Base-by-base conservation (phyloP, 2,797 vertebrate genomes). In the Tympanoctomys barrerae region DNA sequence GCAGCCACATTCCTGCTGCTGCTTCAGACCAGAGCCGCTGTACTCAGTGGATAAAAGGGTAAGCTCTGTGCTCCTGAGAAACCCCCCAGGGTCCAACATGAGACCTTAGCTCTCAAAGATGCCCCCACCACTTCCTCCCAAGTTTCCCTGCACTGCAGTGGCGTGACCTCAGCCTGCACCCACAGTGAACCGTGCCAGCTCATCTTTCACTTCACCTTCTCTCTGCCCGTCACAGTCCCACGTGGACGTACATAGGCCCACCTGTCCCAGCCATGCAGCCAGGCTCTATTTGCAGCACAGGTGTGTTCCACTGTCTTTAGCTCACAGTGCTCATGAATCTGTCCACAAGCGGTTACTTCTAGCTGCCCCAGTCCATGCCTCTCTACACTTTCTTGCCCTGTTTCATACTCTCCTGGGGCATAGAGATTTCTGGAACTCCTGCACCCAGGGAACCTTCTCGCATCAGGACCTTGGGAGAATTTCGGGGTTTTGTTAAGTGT, bases 391-490 rank as follows among this genome's bases (percentile, higher is more conserved):
- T 77, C 13, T 49, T 16, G 73, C 73, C 26, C 42, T 49, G 73
- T 49, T 46, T 46, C 26, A 28, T 18, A 31, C 26, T 9, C 2
- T 49, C 73, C 26, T 75, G 26, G 31, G 24, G 46, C 42, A 31
- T 28, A 14, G 12, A 12, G 26, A 49, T 42, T 16, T 49, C 13
- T 7, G 26, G 26, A 49, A 18, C 42, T 14, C 71, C 26, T 46
- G 26, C 39, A 46, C 2, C 11, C 71, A 14, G 0, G 24, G 26
- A 14, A 4, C 2, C 2, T 26, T 2, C 12, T 14, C 13, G 5
- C 12, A 24, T 75, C 14, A 13, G 46, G 24, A 61, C 24, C 26
- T 46, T 75, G 24, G 42, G 26, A 46, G 12, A 28, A 2, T 77
- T 42, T 26, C 4, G 2, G 21, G 22, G 24, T 49, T 28, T 31